Conservation (phyloP, 2,888 invertebrate species). For the Chrysomela aeneicollis region DNA sequence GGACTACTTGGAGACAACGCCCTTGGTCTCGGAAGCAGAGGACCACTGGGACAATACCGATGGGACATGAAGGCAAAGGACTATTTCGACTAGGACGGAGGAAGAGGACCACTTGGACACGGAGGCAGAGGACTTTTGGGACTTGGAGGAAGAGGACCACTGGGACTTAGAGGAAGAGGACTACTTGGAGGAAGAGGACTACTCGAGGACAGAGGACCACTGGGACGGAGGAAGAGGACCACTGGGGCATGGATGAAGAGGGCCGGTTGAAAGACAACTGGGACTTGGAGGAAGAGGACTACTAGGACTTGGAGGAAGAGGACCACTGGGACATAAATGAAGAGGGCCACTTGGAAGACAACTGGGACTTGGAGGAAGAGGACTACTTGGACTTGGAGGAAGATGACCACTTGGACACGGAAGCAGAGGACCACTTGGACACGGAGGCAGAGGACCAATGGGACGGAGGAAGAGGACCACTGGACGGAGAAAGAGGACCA, state of each 20-base stretch:
- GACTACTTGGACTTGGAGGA: neutral
- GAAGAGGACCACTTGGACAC: neutral
- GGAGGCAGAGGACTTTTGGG: neutral
- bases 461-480: neutral
- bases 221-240: no score
- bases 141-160: neutral
- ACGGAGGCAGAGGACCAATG: neutral
- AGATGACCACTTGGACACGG: neutral
- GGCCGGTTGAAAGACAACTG: neutral
- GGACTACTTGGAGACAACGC: neutral
- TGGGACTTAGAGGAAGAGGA: constrained; percentile 7
- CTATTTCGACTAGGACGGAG: neutral
- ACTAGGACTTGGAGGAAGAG: neutral
- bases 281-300: neutral
- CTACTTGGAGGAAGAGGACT: constrained; percentile 8
- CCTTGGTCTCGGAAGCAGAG: neutral
- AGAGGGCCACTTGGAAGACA: neutral
- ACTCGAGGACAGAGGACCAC: neutral
- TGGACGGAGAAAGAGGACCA: no score
- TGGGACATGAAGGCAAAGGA: neutral
- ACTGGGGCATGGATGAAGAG: no score
- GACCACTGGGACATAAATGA: neutral
- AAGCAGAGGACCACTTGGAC: constrained; percentile 5
- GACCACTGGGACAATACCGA: neutral
- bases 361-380: neutral